phyloP scores from a whole-genome alignment of 2,113 vertebrate species.

The Notarius quadriscutis region DNA sequence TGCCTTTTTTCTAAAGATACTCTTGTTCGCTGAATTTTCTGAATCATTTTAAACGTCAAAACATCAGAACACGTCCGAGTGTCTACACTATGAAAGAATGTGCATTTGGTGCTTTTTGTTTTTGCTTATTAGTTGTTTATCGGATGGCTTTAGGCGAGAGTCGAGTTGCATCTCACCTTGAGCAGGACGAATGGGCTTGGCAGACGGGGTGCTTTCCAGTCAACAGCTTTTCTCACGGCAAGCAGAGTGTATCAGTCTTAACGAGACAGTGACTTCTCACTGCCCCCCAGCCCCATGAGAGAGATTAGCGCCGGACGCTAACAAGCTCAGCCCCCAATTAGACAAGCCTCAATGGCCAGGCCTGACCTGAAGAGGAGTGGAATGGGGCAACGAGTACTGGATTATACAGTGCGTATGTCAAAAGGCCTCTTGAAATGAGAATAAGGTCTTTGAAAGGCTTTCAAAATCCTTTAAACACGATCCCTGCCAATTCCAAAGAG shows the following conservation, averaged over 20 bases:
- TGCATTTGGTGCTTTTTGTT: not conserved
- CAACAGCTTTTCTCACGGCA: constrained; percentile 58
- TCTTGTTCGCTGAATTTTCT: not conserved
- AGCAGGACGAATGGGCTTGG: constrained; percentile 56
- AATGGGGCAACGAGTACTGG: constrained; percentile 57
- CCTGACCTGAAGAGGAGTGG: constrained; percentile 41
- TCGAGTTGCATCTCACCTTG: constrained; percentile 40
- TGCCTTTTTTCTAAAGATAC: not conserved
- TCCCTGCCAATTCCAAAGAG: constrained; percentile 19
- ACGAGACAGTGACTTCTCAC: constrained; percentile 75
- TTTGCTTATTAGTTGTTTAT: not conserved
- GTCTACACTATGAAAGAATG: not conserved
- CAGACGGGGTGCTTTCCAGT: constrained; percentile 44
- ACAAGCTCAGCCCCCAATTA: constrained; percentile 76
- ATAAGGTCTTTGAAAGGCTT: constrained; percentile 9
- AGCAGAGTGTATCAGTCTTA: constrained; percentile 64
- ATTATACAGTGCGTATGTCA: constrained; percentile 50
- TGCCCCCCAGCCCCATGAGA: constrained; percentile 71
- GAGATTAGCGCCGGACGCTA: constrained; percentile 74
- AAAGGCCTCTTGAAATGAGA: not conserved
- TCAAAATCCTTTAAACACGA: constrained; percentile 1
- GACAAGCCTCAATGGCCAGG: constrained; percentile 67
- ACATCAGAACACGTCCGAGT: not conserved
- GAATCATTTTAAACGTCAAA: not conserved
- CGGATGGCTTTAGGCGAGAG: constrained; percentile 1